A percentile compares a stretch with the other conserved stretches of the same genome.
Evolutionary conservation across 1,140 invertebrate species (phyloP).

Genomic region (Sipha flava): DNA sequence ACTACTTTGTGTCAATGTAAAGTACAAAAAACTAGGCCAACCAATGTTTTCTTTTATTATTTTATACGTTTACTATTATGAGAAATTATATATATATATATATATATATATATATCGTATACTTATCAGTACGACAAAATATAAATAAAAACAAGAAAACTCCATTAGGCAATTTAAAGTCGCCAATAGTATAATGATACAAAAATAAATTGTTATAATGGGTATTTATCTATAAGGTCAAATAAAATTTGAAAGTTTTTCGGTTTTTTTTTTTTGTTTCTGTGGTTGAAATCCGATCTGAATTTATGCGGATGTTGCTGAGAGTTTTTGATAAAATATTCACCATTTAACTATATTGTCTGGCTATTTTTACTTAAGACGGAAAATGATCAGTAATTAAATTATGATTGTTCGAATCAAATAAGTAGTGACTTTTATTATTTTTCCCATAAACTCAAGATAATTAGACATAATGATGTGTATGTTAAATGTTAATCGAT

Average conservation of each 20-base stretch:
- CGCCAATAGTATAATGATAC: neutral
- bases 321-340: neutral
- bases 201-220: neutral
- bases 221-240: neutral
- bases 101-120: too few relatives aligned
- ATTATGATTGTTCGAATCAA: too few relatives aligned
- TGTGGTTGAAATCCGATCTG: neutral
- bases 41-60: neutral
- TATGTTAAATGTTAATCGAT: too few relatives aligned
- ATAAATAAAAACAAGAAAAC: neutral
- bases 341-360: too few relatives aligned
- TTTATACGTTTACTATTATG: neutral
- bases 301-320: neutral
- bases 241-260: neutral
- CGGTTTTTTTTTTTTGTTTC: neutral
- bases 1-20: too few relatives aligned
- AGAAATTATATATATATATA: neutral
- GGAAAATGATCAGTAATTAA: too few relatives aligned
- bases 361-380: too few relatives aligned
- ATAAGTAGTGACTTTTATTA: too few relatives aligned
- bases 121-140: neutral
- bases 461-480: too few relatives aligned
- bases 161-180: neutral
- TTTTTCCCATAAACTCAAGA: too few relatives aligned
- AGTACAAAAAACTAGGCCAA: neutral